phyloP scores from a whole-genome alignment of 2,888 invertebrate genomes.

The Cataglyphis rosenhaueri region DNA sequence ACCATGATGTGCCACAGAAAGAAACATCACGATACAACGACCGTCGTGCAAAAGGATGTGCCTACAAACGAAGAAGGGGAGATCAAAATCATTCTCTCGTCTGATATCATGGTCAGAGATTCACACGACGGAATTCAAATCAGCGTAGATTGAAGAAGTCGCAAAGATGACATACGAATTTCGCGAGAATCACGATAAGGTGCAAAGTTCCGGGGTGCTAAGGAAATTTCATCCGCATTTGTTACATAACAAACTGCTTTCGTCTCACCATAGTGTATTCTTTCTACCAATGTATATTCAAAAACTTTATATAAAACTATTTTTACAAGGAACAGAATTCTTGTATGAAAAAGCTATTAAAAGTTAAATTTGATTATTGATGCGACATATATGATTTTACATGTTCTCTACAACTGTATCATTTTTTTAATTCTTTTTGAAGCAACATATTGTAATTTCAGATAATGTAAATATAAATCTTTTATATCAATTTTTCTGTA shows the following conservation, averaged over 20 bases:
- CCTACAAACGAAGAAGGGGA: constrained; percentile 58
- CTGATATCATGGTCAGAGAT: constrained; percentile 70
- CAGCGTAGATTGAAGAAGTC: constrained; percentile 70
- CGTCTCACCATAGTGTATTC: constrained; percentile 68
- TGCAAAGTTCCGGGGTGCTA: constrained; percentile 67
- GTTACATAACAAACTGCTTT: constrained; percentile 63
- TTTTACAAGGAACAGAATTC: constrained; percentile 65
- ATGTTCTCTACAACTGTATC: constrained; percentile 41
- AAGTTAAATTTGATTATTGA: constrained; percentile 42
- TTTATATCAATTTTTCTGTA: constrained; percentile 34
- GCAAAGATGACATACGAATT: background rate
- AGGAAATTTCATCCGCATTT: constrained; percentile 65
- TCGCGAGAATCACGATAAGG: constrained; percentile 59
- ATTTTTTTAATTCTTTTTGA: constrained; percentile 6
- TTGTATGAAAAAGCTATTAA: constrained; percentile 56
- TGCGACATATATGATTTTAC: constrained; percentile 30
- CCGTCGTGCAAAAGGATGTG: constrained; percentile 70
- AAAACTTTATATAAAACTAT: constrained; percentile 71
- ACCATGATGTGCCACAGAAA: constrained; percentile 88
- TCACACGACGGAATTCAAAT: constrained; percentile 74
- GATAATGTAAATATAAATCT: constrained; percentile 29
- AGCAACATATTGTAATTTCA: constrained; percentile 19
- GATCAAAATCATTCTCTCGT: constrained; percentile 61
- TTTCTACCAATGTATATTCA: constrained; percentile 58
- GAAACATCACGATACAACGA: constrained; percentile 84